Evolutionary conservation across 2,113 vertebrate species (phyloP).

Genomic region (Ptychochromis oligacanthus): DNA sequence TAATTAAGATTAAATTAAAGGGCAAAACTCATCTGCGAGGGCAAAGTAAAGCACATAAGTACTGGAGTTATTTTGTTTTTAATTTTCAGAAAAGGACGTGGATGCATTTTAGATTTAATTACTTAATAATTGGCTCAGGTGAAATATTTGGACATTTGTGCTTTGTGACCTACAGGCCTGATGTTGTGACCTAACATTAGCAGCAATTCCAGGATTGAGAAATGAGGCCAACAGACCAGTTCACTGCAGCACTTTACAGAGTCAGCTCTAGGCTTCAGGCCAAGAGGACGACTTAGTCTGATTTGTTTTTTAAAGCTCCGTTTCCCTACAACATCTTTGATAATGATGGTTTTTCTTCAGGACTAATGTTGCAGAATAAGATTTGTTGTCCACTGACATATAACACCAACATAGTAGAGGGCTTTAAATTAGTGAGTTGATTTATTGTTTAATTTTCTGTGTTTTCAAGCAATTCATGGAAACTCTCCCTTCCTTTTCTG

Average conservation of each 20-base stretch:
- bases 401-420: neutral
- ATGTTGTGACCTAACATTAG: no score
- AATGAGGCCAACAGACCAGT: neutral
- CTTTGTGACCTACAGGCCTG: neutral
- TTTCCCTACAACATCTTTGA: neutral
- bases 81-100: neutral
- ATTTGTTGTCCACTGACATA: neutral
- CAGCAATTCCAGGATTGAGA: neutral
- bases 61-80: neutral
- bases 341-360: neutral
- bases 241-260: neutral
- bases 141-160: neutral
- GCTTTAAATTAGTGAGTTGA: neutral
- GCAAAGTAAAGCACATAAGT: neutral
- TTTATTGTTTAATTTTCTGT: neutral
- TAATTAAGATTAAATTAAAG: neutral
- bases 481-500: slow-evolving; percentile 5
- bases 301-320: neutral
- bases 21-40: neutral
- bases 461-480: neutral
- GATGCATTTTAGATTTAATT: neutral
- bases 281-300: neutral
- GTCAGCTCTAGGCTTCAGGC: neutral
- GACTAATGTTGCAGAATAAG: neutral
- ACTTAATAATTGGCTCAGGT: neutral